phyloP scores from a whole-genome alignment of 2,113 vertebrate genomes.

The Perca fluviatilis region DNA sequence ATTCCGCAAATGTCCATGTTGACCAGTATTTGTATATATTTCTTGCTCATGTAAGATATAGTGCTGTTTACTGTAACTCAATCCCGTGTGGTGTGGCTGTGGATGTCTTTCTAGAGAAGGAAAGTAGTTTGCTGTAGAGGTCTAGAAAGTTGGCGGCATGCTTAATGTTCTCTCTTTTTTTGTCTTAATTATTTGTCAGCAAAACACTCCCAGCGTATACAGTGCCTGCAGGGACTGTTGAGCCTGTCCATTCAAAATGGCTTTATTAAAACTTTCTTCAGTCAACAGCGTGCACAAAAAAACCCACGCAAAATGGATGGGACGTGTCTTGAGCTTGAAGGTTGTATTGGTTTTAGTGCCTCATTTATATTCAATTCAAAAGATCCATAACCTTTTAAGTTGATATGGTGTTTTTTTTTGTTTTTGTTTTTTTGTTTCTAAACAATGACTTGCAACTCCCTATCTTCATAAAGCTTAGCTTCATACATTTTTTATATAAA shows the following conservation, averaged over 20 bases:
- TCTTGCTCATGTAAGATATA: conserved; percentile 66
- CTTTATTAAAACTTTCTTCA: not conserved
- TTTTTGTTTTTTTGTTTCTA: too few species aligned
- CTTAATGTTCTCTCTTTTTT: conserved; percentile 8
- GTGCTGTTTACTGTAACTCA: conserved; percentile 81
- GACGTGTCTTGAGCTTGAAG: not conserved
- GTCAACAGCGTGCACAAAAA: not conserved
- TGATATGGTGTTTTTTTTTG: too few species aligned
- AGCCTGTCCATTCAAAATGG: not conserved
- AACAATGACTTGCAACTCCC: too few species aligned
- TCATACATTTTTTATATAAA: not conserved
- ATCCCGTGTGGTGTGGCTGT: conserved; percentile 59
- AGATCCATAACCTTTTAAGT: too few species aligned
- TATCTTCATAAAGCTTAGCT: too few species aligned
- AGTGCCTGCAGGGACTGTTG: conserved; percentile 19
- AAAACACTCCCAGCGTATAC: not conserved
- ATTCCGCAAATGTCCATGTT: conserved; percentile 43
- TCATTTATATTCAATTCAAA: not conserved
- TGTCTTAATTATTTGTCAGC: conserved; percentile 41
- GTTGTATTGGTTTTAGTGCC: not conserved
- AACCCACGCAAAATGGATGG: not conserved
- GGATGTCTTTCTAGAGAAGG: conserved; percentile 44
- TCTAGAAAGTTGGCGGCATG: conserved; percentile 31
- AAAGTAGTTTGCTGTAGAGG: conserved; percentile 38
- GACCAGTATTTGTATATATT: conserved; percentile 67